These are phyloP conservation scores for Marisa cornuarietis DNA, from an alignment of 1,140 invertebrate species.

Conservation along the genomic window DNA sequence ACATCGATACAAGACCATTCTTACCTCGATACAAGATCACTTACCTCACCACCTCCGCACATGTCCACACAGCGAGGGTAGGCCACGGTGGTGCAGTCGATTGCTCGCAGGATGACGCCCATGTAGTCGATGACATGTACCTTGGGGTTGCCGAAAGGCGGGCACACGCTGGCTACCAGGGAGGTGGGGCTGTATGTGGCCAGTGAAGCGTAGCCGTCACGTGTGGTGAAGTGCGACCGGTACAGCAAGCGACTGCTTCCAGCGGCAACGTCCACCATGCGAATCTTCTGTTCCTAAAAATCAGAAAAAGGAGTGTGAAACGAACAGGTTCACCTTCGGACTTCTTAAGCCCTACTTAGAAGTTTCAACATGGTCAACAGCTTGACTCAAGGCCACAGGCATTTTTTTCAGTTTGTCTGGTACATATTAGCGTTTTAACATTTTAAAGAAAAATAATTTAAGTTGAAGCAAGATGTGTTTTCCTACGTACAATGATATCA, in stretches of 20 bases:
- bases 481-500: no score
- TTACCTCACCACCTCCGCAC: conserved; percentile 19
- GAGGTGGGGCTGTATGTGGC: conserved; percentile 7
- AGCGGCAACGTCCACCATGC: conserved; percentile 8
- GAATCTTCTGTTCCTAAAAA: conserved; percentile 20
- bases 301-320: no score
- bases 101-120: conserved; percentile 5
- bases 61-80: conserved; percentile 20
- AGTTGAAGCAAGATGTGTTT: no score
- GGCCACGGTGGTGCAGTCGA: conserved; percentile 16
- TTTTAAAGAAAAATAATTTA: no score
- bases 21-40: no score
- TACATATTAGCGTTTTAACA: no score
- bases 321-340: no score
- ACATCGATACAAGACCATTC: no score
- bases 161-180: conserved; percentile 21
- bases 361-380: no score
- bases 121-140: conserved; percentile 19
- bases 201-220: conserved; percentile 22
- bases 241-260: conserved; percentile 7
- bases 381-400: no score
- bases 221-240: conserved; percentile 19
- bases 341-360: no score
- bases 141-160: conserved; percentile 18
- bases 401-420: no score